Evolutionary conservation across 2,888 invertebrate genomes (phyloP).

Genomic region (Lumbricus terrestris): DNA sequence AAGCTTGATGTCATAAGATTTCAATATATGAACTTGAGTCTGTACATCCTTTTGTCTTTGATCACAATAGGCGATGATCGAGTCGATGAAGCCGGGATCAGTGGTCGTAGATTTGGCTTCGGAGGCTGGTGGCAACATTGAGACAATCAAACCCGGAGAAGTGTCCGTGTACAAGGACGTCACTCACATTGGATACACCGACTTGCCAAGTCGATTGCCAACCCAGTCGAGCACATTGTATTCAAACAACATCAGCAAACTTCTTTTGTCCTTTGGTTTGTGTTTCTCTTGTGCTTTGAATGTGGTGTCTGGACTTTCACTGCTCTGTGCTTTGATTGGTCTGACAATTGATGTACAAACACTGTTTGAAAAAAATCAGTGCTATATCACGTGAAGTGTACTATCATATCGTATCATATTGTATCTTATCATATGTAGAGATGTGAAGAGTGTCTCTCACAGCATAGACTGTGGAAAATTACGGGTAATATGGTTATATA

Average conservation of each 20-base stretch:
- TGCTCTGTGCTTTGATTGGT: neutral
- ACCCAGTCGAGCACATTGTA: constrained; percentile 83
- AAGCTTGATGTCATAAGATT: neutral
- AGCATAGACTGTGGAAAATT: too few species aligned
- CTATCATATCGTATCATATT: too few species aligned
- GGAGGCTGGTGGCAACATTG: constrained; percentile 82
- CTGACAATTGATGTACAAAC: neutral
- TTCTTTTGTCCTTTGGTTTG: constrained; percentile 76
- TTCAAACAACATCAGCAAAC: constrained; percentile 87
- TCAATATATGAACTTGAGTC: constrained; percentile 47
- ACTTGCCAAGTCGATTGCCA: constrained; percentile 79
- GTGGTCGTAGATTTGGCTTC: constrained; percentile 86
- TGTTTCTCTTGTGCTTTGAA: neutral
- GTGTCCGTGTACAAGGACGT: constrained; percentile 75
- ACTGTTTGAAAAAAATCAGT: neutral
- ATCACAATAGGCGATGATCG: constrained; percentile 70
- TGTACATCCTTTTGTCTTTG: constrained; percentile 48
- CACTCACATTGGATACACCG: constrained; percentile 80
- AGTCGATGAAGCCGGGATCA: constrained; percentile 81
- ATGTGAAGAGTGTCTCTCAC: too few species aligned
- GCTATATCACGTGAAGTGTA: neutral
- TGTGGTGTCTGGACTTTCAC: neutral
- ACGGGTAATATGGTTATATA: neutral
- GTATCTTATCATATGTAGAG: too few species aligned
- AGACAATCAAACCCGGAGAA: constrained; percentile 77